phyloP scores from a whole-genome alignment of 2,888 invertebrate genomes.

The Serripes groenlandicus region DNA sequence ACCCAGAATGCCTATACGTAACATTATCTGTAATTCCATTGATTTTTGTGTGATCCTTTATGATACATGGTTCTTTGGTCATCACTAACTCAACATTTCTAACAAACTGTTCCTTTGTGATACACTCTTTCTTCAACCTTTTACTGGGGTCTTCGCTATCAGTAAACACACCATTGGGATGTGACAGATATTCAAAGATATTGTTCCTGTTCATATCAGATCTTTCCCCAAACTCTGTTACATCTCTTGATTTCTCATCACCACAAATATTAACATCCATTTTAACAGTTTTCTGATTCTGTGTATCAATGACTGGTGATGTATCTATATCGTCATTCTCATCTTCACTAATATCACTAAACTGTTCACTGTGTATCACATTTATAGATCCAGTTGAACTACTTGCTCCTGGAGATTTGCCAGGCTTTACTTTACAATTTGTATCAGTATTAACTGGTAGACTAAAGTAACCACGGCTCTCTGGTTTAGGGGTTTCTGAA shows the following conservation, averaged over 20 bases:
- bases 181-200: constrained; percentile 21
- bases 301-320: background rate
- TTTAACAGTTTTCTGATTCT: constrained; percentile 1
- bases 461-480: constrained; percentile 11
- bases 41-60: too few species aligned
- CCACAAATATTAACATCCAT: background rate
- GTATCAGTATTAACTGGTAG: constrained; percentile 13
- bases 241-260: constrained; percentile 42
- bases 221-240: constrained; percentile 56
- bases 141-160: background rate
- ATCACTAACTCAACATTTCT: constrained; percentile 24
- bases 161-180: background rate
- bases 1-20: too few species aligned
- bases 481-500: constrained; percentile 10
- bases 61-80: constrained; percentile 39
- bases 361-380: constrained; percentile 71
- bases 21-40: too few species aligned
- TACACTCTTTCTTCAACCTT: background rate
- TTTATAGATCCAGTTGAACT: constrained; percentile 62
- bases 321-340: constrained; percentile 48
- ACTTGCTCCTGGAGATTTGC: constrained; percentile 45
- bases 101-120: constrained; percentile 13
- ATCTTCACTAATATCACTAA: constrained; percentile 74
- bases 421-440: constrained; percentile 22
- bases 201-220: constrained; percentile 36